Percentiles rank a stretch among this genome's conserved stretches.
These are phyloP conservation scores for Ornithoptera priamus DNA, from an alignment of 2,888 invertebrate species.

Conservation along the genomic window DNA sequence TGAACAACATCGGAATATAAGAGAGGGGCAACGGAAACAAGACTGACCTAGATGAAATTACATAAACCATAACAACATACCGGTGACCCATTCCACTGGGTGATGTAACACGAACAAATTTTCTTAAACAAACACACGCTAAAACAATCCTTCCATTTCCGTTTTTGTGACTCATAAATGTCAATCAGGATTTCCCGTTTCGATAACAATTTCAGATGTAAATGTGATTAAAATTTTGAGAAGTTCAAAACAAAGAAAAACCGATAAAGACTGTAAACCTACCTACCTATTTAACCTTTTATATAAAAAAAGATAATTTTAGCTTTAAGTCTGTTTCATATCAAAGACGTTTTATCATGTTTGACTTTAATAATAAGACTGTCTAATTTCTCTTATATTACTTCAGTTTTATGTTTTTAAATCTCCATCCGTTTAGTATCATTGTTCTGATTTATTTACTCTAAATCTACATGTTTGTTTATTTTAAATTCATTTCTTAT, in stretches of 20 bases:
- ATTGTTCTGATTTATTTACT: neutral
- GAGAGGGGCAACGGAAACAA: slow-evolving; percentile 16
- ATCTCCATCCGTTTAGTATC: no score
- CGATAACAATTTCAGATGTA: slow-evolving; percentile 16
- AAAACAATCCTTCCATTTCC: slow-evolving; percentile 28
- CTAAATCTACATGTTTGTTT: neutral
- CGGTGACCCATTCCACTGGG: slow-evolving; percentile 44
- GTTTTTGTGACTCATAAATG: slow-evolving; percentile 26
- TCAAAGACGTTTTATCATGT: no score
- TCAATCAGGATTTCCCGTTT: slow-evolving; percentile 19
- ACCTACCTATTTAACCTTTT: no score
- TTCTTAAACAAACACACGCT: slow-evolving; percentile 40
- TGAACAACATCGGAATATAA: slow-evolving; percentile 4
- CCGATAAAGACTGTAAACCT: no score
- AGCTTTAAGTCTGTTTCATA: no score
- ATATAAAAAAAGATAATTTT: no score
- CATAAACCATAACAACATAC: slow-evolving; percentile 35
- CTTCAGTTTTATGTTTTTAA: no score
- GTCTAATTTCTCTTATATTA: no score
- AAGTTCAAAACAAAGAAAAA: neutral
- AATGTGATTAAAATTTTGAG: slow-evolving; percentile 2
- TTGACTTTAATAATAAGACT: no score
- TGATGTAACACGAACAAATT: slow-evolving; percentile 49
- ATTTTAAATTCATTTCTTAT: slow-evolving; percentile 43
- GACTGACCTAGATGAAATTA: slow-evolving; percentile 26